Evolutionary conservation across 2,113 vertebrate genomes (phyloP).

Genomic region (Istiophorus platypterus): DNA sequence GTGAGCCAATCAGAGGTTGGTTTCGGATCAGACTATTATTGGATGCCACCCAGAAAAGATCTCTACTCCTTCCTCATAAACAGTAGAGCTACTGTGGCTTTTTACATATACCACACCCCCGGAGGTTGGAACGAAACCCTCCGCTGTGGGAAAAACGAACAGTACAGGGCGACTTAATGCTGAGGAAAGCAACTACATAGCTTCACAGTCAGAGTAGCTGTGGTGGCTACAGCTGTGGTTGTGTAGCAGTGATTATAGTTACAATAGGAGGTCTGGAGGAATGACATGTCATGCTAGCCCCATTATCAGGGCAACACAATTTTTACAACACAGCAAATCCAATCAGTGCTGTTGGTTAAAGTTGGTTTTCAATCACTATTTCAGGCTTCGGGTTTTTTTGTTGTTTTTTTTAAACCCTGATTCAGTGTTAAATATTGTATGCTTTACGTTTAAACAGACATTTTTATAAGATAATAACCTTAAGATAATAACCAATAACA

Average conservation of each 20-base stretch:
- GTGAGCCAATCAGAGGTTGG: constrained; percentile 4
- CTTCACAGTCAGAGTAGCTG: not conserved
- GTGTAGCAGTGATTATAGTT: not conserved
- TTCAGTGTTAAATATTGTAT: too few relatives aligned
- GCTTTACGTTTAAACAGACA: too few relatives aligned
- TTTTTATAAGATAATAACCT: too few relatives aligned
- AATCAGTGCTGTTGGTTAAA: too few relatives aligned
- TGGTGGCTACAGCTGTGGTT: not conserved
- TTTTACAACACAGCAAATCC: not conserved
- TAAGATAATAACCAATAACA: too few relatives aligned
- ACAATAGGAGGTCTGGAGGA: not conserved
- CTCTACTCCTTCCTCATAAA: constrained; percentile 18
- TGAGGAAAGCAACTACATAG: not conserved
- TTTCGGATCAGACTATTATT: constrained; percentile 40
- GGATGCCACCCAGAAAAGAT: constrained; percentile 35
- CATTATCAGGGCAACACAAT: not conserved
- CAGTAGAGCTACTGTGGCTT: constrained; percentile 39
- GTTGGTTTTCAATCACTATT: too few relatives aligned
- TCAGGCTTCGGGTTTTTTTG: too few relatives aligned
- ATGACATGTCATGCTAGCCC: not conserved
- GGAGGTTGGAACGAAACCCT: constrained; percentile 1
- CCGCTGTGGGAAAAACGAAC: constrained; percentile 25
- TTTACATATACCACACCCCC: constrained; percentile 11
- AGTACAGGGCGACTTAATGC: constrained; percentile 1
- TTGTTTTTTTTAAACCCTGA: too few relatives aligned